Evolutionary conservation across 2,113 vertebrate genomes (phyloP), one percentile per base, ranked within the genome.

Genomic region (Hippolais icterina): DNA sequence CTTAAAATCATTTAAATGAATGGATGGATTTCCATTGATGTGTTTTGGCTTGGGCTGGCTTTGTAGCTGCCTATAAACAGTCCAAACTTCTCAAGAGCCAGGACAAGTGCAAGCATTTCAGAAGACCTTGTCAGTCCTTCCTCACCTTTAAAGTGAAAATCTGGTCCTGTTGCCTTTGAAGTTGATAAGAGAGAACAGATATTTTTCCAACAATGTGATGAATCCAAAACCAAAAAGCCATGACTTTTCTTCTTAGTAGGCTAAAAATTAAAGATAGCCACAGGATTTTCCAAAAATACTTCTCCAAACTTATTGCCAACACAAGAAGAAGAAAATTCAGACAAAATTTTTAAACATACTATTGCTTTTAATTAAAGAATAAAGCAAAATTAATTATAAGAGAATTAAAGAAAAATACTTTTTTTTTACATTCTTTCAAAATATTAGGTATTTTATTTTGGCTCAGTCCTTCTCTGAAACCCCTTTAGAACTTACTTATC

Each of bases 61-160:
- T 82, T 59, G 16, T 37, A 77, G 10, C 28, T 5, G 7, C 14
- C 13, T 59, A 11, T 54, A 65, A 90, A 54, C 63, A 44, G 28
- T 7, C 0, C 20, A 84, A 5, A 65, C 6, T 23, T 74, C 80
- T 49, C 25, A 61, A 69, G 5, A 90, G 12, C 27, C 18, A 41
- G n/a, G 28, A 49, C 0, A 0, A 59, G 7, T 16, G 25, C 25
- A 76, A 52, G 37, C 5, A 31, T 19, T 53, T 50, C 21, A 47
- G 20, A 75, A 54, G 25, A 65, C 8, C 13, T 77, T 52, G 9
- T 21, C n/a, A 87, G 23, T 15, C 5, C 5, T 31, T 54, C n/a
- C 33, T 77, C 17, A 50, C 10, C 22, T 87, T 65, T 42, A 20
- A 41, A 37, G 12, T 13, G 8, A 41, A 14, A 82, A 35, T 79